phyloP scores from a whole-genome alignment of 2,113 vertebrate species.

The Phylloscopus trochiloides region DNA sequence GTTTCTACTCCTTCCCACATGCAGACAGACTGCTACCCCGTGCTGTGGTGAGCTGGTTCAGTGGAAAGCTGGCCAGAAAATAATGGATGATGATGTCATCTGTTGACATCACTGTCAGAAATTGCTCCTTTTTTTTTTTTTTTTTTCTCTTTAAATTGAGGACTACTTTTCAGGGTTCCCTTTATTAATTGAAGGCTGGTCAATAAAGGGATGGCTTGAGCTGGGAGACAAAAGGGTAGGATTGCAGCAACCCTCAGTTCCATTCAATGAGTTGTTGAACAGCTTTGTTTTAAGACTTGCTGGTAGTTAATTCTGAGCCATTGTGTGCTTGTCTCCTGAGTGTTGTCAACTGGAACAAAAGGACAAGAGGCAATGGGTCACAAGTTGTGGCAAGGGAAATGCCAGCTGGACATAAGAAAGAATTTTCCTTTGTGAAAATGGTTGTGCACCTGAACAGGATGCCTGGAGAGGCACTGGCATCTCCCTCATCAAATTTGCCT shows the following conservation, averaged over 20 bases:
- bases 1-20: neutral
- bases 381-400: neutral
- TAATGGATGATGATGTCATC: neutral
- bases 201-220: neutral
- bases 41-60: neutral
- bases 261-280: neutral
- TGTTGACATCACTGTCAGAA: neutral
- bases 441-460: neutral
- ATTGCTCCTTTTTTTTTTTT: neutral
- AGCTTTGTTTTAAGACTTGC: neutral
- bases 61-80: neutral
- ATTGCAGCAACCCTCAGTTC: neutral
- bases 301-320: neutral
- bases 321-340: neutral
- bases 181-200: neutral
- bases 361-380: neutral
- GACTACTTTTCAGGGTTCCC: neutral
- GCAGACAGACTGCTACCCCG: rapidly evolving
- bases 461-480: neutral
- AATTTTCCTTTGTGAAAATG: neutral
- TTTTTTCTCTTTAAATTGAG: neutral
- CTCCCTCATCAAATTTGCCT: neutral
- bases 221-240: neutral
- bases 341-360: neutral
- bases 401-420: neutral